Conservation (phyloP, 2,797 vertebrate species). For the Premnoplex brunnescens region DNA sequence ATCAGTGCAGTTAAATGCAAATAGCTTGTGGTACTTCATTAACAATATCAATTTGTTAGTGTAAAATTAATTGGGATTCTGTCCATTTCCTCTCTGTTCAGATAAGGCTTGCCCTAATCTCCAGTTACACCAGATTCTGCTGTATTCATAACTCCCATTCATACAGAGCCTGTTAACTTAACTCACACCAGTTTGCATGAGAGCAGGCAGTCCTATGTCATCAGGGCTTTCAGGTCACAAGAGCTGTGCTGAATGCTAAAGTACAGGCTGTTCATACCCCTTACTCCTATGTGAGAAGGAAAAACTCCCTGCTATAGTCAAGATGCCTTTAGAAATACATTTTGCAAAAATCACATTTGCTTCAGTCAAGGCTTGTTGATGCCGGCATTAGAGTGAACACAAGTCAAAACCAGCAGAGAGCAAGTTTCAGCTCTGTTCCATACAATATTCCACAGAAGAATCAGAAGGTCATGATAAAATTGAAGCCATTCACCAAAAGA, state of each 20-base stretch:
- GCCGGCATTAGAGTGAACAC: neutral
- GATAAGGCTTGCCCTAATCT: neutral
- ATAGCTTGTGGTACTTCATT: neutral
- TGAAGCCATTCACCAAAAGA: neutral
- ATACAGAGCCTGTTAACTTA: neutral
- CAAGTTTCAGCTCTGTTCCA: neutral
- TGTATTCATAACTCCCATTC: neutral
- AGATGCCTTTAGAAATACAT: neutral
- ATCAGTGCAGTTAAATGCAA: neutral
- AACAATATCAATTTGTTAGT: neutral
- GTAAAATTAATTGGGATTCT: neutral
- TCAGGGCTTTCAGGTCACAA: neutral
- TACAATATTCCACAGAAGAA: neutral
- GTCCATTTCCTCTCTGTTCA: neutral
- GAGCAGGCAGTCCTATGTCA: neutral
- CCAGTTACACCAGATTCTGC: neutral
- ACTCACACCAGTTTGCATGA: neutral
- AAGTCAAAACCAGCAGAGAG: neutral
- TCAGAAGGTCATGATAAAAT: neutral
- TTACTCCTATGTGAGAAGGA: neutral
- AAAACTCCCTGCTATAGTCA: neutral
- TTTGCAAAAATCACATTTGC: neutral
- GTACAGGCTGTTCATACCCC: neutral
- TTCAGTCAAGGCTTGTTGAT: neutral
- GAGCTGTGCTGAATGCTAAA: neutral